Base-by-base conservation (phyloP, 2,113 vertebrate species). In the Ariopsis seemanni region DNA sequence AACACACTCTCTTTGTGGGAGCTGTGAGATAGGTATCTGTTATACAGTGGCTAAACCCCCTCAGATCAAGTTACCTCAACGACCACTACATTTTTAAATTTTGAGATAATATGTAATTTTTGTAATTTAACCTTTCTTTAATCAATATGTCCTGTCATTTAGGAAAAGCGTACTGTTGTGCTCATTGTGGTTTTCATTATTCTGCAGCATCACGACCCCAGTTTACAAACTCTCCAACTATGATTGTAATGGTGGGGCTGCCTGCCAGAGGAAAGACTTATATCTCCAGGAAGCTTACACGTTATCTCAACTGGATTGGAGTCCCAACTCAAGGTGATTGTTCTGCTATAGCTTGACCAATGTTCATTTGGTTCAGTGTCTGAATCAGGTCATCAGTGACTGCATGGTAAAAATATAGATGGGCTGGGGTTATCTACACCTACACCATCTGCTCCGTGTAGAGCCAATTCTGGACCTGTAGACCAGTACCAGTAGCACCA, bases 241-340 rank as follows among this genome's bases (percentile, higher is more conserved):
- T 98, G 95, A 96, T 98, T 69, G 96, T 97, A 84, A 96, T 97
- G 96, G 97, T 98, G 87, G 97, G 97, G 34, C 90, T 98, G 52
- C 97, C 97, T 1, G 97, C 97, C 83, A 94, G 97, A 83, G 97
- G 97, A 82, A 98, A 98, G 92, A 98, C 97, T 0, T 97, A 97
- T 90, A 98, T 98, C 91, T 97, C 97, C 83, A 97, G 95, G 82
- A 97, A 98, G 88, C 96, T 98, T 84, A 97, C 97, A 0, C 94
- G 96, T n/a, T 98, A 98, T 90, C 95, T 97, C 78, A 98, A 98
- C 91, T 98, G 97, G 97, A 97, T 98, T 25, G 97, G 97, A 17
- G 96, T 95, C 69, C 95, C 96, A 0, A 98, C 97, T 7, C 96
- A 97, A 94, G 96, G 97, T 97, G 84, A 90, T 92, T n/a, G 42